A percentile compares a stretch with the other conserved stretches of the same genome.
Evolutionary conservation across 2,113 vertebrate genomes (phyloP).

Genomic region (Pantherophis guttatus): DNA sequence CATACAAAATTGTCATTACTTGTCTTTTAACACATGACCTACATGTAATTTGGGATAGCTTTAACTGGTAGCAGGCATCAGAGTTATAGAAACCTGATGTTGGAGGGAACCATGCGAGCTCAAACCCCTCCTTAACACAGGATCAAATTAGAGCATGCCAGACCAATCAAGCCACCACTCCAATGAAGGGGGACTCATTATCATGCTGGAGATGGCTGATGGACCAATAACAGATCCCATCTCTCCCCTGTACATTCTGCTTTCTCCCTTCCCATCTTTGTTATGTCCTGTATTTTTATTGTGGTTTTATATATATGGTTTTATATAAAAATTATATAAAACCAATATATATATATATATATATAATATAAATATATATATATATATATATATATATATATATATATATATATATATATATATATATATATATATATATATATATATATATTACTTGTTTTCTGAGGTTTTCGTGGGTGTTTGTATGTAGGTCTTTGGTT

Average conservation of each 20-base stretch:
- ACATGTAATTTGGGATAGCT: background rate
- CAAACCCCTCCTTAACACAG: background rate
- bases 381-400: no score
- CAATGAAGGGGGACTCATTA: background rate
- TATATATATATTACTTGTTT: no score
- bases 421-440: no score
- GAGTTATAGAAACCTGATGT: background rate
- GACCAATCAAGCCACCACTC: background rate
- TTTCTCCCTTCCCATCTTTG: background rate
- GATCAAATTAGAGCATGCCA: background rate
- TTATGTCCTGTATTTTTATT: background rate
- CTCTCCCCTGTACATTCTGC: background rate
- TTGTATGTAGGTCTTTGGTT: no score
- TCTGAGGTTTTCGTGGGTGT: no score
- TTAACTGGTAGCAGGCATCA: background rate
- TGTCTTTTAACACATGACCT: background rate
- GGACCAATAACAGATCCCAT: background rate
- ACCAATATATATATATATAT: no score
- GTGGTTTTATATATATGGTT: no score
- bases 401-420: no score
- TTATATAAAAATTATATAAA: no score
- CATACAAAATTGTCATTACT: constrained; percentile 44
- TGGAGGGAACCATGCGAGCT: background rate
- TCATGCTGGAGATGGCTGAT: background rate
- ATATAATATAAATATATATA: no score